phyloP scores from a whole-genome alignment of 2,888 invertebrate species.

The Euproctis similis region DNA sequence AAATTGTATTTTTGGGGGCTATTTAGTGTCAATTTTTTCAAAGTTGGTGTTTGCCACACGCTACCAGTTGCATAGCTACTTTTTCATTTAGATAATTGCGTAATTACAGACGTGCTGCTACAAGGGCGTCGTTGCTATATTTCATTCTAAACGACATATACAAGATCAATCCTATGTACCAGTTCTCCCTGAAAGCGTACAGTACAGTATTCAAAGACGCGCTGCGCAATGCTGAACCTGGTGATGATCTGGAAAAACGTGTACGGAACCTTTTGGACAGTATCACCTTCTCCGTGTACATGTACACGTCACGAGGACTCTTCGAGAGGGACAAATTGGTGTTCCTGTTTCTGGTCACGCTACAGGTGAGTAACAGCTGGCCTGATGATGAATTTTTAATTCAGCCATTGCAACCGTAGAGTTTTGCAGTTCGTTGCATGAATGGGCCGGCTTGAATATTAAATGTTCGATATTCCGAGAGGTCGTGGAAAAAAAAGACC shows the following conservation, averaged over 20 bases:
- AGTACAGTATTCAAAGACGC: slow-evolving; percentile 93
- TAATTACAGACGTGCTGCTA: slow-evolving; percentile 81
- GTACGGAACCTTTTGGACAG: slow-evolving; percentile 88
- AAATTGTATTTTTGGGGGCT: too few species aligned
- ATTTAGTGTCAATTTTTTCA: too few species aligned
- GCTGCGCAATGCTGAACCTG: slow-evolving; percentile 79
- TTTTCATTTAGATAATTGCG: too few species aligned
- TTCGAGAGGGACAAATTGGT: slow-evolving; percentile 95
- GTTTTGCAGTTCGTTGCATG: too few species aligned
- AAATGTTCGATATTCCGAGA: too few species aligned
- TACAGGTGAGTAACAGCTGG: slow-evolving; percentile 79
- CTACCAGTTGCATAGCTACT: not conserved
- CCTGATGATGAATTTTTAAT: too few species aligned
- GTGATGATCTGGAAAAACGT: slow-evolving; percentile 82
- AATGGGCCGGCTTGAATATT: too few species aligned
- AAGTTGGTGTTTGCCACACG: too few species aligned
- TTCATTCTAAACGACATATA: slow-evolving; percentile 94
- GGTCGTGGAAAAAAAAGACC: too few species aligned
- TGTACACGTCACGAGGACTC: slow-evolving; percentile 91
- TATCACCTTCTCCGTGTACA: slow-evolving; percentile 89
- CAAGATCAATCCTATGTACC: slow-evolving; percentile 96
- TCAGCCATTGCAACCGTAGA: too few species aligned
- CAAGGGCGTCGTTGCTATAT: slow-evolving; percentile 91
- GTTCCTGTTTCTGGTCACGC: slow-evolving; percentile 89
- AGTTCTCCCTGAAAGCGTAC: slow-evolving; percentile 96